Percentiles rank a stretch among this genome's conserved stretches.
Evolutionary conservation across 2,113 vertebrate species (phyloP).

Genomic region (Melanostigma gelatinosum): DNA sequence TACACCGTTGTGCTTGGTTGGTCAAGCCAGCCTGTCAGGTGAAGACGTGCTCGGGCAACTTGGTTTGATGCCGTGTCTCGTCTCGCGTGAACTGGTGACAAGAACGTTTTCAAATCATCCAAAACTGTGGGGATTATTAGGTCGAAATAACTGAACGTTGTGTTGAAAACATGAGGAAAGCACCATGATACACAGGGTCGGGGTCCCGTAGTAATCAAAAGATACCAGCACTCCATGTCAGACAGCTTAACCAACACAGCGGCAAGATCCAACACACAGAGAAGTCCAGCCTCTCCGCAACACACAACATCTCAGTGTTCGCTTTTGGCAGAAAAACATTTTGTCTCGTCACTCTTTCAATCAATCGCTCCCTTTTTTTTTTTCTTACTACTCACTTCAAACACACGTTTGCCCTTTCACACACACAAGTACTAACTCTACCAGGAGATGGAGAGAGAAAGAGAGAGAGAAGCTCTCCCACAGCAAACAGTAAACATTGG

Average conservation of each 20-base stretch:
- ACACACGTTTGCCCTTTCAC: slow-evolving; percentile 58
- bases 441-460: slow-evolving; percentile 35
- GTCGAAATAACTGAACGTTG: slow-evolving; percentile 3
- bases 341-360: slow-evolving; percentile 43
- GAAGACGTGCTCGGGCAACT: slow-evolving; percentile 69
- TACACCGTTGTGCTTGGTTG: slow-evolving; percentile 70
- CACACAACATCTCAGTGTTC: slow-evolving; percentile 70
- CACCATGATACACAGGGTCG: slow-evolving; percentile 36
- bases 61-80: slow-evolving; percentile 54
- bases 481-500: slow-evolving; percentile 73
- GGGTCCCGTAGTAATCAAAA: slow-evolving; percentile 32
- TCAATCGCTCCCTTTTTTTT: slow-evolving; percentile 33
- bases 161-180: slow-evolving; percentile 19
- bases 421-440: slow-evolving; percentile 50
- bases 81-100: slow-evolving; percentile 28
- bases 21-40: slow-evolving; percentile 61
- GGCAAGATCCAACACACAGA: slow-evolving; percentile 61
- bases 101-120: neutral
- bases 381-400: slow-evolving; percentile 32
- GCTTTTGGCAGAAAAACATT: slow-evolving; percentile 71
- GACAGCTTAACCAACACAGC: slow-evolving; percentile 52
- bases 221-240: slow-evolving; percentile 45
- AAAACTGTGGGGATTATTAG: slow-evolving; percentile 4
- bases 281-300: slow-evolving; percentile 68
- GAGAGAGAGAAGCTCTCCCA: slow-evolving; percentile 18